A percentile compares a stretch with the other conserved stretches of the same genome.
Evolutionary conservation across 2,797 vertebrate species (phyloP).

Genomic region (Heliangelus exortis): DNA sequence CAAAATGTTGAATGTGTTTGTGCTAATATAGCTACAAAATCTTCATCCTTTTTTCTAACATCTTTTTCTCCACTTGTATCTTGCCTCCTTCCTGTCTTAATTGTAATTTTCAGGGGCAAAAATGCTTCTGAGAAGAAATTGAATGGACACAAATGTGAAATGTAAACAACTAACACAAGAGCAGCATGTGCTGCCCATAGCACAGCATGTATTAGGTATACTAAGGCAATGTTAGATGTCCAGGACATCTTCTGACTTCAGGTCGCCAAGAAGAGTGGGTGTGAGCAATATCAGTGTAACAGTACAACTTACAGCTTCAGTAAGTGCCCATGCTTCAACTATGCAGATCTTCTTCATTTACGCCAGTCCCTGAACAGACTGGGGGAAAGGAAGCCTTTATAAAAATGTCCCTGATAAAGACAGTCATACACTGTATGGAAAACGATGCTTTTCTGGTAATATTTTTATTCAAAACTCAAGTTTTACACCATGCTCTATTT

Average conservation of each 20-base stretch:
- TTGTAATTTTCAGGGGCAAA: not conserved
- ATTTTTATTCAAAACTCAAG: not conserved
- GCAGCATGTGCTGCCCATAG: not conserved
- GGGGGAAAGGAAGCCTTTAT: not conserved
- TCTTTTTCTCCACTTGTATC: not conserved
- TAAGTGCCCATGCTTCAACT: not conserved
- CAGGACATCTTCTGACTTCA: not conserved
- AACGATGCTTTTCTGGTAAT: not conserved
- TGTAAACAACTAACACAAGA: not conserved
- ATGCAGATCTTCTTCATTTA: not conserved
- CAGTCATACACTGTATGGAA: not conserved
- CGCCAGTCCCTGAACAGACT: accelerated
- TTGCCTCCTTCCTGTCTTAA: not conserved
- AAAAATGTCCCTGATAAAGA: not conserved
- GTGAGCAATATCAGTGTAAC: not conserved
- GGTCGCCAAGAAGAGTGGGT: accelerated
- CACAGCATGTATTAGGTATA: accelerated
- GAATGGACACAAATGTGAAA: not conserved
- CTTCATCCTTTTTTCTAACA: not conserved
- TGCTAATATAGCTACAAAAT: not conserved
- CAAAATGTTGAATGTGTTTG: not conserved
- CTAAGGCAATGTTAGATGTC: accelerated
- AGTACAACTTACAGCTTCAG: not conserved
- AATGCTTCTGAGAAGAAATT: not conserved
- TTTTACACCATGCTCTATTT: not conserved